A percentile compares a stretch with the other conserved stretches of the same genome.
Conservation (phyloP, 2,888 invertebrate species). For the Leptinotarsa peninsularis region DNA sequence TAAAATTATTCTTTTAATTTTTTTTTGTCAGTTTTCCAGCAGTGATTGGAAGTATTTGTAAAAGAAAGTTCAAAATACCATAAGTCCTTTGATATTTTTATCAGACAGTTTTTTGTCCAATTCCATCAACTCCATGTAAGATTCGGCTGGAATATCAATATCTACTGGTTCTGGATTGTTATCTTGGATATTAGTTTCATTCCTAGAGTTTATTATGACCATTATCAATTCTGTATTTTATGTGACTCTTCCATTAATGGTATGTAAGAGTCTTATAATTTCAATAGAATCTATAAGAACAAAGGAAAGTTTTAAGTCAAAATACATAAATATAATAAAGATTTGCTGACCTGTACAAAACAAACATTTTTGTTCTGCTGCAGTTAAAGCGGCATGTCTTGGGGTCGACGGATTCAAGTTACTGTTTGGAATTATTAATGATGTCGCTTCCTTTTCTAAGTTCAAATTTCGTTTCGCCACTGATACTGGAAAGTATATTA, state of each 20-base stretch:
- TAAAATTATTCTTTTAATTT: neutral
- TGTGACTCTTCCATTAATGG: neutral
- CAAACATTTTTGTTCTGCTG: neutral
- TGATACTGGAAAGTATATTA: neutral
- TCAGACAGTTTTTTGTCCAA: conserved; percentile 23
- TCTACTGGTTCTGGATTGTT: neutral
- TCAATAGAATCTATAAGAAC: too few species aligned
- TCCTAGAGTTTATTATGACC: conserved; percentile 14
- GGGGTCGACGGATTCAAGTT: neutral
- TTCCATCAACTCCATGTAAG: conserved; percentile 16
- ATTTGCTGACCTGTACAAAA: conserved; percentile 4
- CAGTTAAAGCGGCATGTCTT: conserved; percentile 1
- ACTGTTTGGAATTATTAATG: neutral
- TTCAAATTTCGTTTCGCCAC: conserved; percentile 4
- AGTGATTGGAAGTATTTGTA: neutral
- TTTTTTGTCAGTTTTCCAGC: neutral
- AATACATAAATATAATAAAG: neutral
- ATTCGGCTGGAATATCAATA: conserved; percentile 22
- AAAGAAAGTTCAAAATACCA: conserved; percentile 17
- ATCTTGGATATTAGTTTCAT: conserved; percentile 8
- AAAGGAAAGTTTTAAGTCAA: too few species aligned
- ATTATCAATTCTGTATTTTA: conserved; percentile 24
- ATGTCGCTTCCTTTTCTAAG: conserved; percentile 1
- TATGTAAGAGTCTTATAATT: too few species aligned
- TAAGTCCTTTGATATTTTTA: neutral